Base-by-base conservation (phyloP, 2,888 invertebrate species). In the Drosophila stalkeri region DNA sequence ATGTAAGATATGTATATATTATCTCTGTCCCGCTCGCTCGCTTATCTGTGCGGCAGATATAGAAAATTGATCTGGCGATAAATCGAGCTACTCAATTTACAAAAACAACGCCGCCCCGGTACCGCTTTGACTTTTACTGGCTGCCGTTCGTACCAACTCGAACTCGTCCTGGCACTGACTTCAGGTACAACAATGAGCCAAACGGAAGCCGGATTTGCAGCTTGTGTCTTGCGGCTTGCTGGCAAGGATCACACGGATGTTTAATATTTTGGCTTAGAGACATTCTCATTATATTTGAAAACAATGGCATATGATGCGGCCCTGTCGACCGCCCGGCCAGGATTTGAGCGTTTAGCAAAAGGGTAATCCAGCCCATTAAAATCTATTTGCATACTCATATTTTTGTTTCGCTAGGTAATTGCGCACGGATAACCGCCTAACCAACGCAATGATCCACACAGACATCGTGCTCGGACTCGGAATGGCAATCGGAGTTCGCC, bases 201-300 rank as follows among this genome's bases (percentile, higher is more conserved):
- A 87, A 82, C 88, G 89, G 81, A 86, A 88, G 83, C 89, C 82
- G 83, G 86, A 85, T 85, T 88, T 83, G 69, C 74, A 77, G 64
- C 72, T 67, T 67, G 67, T 35, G 41, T 55, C 41, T 55, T 41
- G 55, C 55, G 64, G 68, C 75, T 69, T 59, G 64, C 60, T 69
- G 55, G 64, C 70, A 71, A 64, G 86, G 88, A 83, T 87, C 85
- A 80, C 80, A 70, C 79, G 86, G 71, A 82, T 87, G 88, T 88
- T 75, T 90, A 91, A 91, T 91, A 91, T 91, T 91, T 91, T 91
- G 91, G 91, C 91, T 91, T 91, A 91, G 74, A 91, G 91, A 90
- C 90, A 90, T 91, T 90, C 87, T 84, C 91, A 90, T 91, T 87
- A 87, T 86, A 80, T 90, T 85, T 75, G 77, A 83, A 89, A 91